phyloP scores from a whole-genome alignment of 2,113 vertebrate species.

The Enhydra lutris region DNA sequence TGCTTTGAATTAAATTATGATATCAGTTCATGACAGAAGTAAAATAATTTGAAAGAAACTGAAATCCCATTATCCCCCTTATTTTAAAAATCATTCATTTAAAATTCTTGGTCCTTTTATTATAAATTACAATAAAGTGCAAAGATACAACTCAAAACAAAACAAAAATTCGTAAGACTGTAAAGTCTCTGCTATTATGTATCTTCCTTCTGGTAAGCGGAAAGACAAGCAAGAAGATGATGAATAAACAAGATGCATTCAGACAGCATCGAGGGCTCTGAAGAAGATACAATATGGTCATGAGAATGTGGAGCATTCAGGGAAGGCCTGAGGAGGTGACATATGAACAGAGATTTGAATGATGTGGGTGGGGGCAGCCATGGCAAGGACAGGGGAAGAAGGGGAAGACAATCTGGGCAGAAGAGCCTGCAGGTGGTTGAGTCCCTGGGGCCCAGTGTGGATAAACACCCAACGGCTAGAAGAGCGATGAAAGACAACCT shows the following conservation, averaged over 20 bases:
- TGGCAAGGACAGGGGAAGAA: not conserved
- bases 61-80: not conserved
- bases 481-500: not conserved
- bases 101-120: constrained; percentile 11
- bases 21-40: not conserved
- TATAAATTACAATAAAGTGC: constrained; percentile 3
- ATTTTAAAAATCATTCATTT: constrained; percentile 8
- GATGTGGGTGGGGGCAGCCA: not conserved
- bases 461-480: not conserved
- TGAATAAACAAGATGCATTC: not conserved
- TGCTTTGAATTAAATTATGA: constrained; percentile 29
- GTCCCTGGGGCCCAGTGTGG: not conserved
- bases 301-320: not conserved
- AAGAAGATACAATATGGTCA: not conserved
- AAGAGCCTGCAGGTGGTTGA: not conserved
- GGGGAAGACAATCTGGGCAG: not conserved
- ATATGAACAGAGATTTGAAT: not conserved
- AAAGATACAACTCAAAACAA: not conserved
- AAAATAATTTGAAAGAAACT: not conserved
- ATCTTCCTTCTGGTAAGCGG: not conserved
- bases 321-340: not conserved
- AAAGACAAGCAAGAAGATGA: not conserved
- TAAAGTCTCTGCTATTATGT: not conserved
- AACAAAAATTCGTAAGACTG: not conserved
- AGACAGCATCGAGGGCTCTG: not conserved